A percentile compares a stretch with the other conserved stretches of the same genome.
Conservation (phyloP, 1,140 invertebrate species). For the Halyomorpha halys region DNA sequence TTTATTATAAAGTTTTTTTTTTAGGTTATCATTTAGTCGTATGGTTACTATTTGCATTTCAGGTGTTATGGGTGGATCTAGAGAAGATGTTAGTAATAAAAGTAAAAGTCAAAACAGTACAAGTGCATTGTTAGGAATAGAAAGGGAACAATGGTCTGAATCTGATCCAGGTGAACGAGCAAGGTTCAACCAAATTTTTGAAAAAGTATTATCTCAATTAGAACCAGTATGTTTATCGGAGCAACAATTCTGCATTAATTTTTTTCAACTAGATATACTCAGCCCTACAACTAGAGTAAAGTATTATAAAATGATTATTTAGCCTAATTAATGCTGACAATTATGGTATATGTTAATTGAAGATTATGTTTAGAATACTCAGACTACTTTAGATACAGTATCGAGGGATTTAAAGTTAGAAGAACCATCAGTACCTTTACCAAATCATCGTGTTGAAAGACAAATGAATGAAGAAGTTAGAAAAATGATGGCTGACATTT, state of each 20-base stretch:
- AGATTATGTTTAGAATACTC: conserved; percentile 39
- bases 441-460: conserved; percentile 52
- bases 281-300: conserved; percentile 39
- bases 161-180: conserved; percentile 45
- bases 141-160: conserved; percentile 46
- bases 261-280: conserved; percentile 75
- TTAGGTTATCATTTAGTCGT: too few species aligned
- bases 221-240: conserved; percentile 88
- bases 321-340: too few species aligned
- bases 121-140: conserved; percentile 45
- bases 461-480: conserved; percentile 67
- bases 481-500: conserved; percentile 77
- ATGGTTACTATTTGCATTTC: neutral
- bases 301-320: too few species aligned
- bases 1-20: too few species aligned
- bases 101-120: conserved; percentile 31
- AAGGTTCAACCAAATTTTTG: conserved; percentile 60
- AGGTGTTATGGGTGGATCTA: conserved; percentile 32
- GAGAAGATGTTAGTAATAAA: conserved; percentile 35
- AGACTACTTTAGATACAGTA: conserved; percentile 42
- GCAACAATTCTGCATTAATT: conserved; percentile 89
- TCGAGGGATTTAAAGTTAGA: conserved; percentile 28
- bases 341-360: neutral
- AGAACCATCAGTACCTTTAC: conserved; percentile 35
- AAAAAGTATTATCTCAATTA: conserved; percentile 73